Percentiles rank a stretch among this genome's conserved stretches.
Conservation (phyloP, 2,888 invertebrate species). For the Ischnura elegans region DNA sequence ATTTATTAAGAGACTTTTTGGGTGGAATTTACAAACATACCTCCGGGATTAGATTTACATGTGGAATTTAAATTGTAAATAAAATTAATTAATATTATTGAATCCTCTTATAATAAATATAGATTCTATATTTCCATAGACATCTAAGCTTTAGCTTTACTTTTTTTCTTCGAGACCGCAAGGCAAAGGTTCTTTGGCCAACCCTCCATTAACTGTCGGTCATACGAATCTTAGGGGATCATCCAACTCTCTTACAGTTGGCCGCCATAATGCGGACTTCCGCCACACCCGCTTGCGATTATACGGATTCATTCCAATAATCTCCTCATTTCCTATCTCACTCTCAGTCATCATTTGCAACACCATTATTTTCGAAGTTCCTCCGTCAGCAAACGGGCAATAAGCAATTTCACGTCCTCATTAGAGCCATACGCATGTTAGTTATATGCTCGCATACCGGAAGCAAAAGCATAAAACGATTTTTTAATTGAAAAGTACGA, state of each 20-base stretch:
- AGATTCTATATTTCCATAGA: too few relatives aligned
- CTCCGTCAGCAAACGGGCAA: constrained; percentile 2
- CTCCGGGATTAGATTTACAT: too few relatives aligned
- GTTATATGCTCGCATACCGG: neutral
- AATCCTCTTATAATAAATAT: too few relatives aligned
- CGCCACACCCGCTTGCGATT: neutral
- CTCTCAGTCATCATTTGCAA: constrained; percentile 3
- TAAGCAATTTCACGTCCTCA: constrained; percentile 24
- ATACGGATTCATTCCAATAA: constrained; percentile 19
- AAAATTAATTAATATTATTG: too few relatives aligned
- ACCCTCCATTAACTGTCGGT: neutral
- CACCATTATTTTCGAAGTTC: constrained; percentile 5
- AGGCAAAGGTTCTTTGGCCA: neutral
- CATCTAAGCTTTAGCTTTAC: too few relatives aligned
- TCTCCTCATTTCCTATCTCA: constrained; percentile 13
- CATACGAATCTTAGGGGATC: neutral
- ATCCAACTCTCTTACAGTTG: neutral
- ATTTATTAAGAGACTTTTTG: too few relatives aligned
- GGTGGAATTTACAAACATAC: too few relatives aligned
- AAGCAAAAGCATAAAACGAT: neutral
- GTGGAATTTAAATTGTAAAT: too few relatives aligned
- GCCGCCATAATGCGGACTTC: neutral
- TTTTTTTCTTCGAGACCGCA: too few relatives aligned
- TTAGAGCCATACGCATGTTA: neutral
- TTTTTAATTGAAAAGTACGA: constrained; percentile 17